These are phyloP conservation scores for Petaurus breviceps DNA, from an alignment of 2,113 vertebrate genomes.

Conservation along the genomic window DNA sequence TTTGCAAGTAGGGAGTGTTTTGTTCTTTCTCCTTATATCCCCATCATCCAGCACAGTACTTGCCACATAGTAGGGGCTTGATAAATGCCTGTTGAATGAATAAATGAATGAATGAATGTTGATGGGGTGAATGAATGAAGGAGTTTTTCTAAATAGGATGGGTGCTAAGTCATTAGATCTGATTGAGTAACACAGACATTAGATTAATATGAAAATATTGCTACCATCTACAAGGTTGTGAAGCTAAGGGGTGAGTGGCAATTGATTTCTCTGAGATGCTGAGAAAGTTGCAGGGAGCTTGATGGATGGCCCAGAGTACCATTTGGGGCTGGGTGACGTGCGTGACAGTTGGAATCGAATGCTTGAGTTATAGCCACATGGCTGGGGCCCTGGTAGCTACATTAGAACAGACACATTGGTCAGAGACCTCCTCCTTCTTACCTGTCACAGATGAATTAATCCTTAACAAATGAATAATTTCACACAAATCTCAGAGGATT, in stretches of 20 bases:
- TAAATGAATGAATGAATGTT: not conserved
- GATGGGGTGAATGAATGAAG: not conserved
- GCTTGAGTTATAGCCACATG: not conserved
- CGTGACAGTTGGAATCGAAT: not conserved
- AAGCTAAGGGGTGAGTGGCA: not conserved
- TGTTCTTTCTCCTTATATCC: not conserved
- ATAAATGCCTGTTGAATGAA: not conserved
- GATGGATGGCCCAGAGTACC: not conserved
- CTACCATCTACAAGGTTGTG: not conserved
- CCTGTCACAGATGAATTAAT: not conserved
- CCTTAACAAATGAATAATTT: not conserved
- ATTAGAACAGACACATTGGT: not conserved
- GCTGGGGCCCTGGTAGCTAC: not conserved
- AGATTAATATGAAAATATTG: not conserved
- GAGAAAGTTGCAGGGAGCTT: not conserved
- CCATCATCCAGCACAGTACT: not conserved
- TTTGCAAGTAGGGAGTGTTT: not conserved
- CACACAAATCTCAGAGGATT: not conserved
- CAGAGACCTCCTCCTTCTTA: not conserved
- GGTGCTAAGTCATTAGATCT: not conserved
- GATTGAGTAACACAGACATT: not conserved
- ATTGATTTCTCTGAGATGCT: not conserved
- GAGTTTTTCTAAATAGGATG: not conserved
- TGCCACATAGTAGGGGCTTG: not conserved
- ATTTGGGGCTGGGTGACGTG: not conserved